Percentiles rank a stretch among this genome's conserved stretches.
These are phyloP conservation scores for Meteorus colon DNA, from an alignment of 2,888 invertebrate genomes.

Conservation along the genomic window DNA sequence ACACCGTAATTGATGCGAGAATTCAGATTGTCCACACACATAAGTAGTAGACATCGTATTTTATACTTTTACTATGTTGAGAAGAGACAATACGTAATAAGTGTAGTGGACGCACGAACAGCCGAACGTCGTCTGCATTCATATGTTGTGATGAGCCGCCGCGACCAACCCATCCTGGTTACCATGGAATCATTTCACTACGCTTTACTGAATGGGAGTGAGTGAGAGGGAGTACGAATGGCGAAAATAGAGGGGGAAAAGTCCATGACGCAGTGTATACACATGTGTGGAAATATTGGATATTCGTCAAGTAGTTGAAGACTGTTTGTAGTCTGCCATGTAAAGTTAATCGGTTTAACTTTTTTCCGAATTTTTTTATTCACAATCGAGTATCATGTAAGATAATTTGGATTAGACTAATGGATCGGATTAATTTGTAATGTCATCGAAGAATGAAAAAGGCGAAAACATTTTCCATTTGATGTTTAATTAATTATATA, in stretches of 20 bases:
- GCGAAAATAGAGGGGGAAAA: constrained; percentile 21
- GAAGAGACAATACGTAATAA: background rate
- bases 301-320: background rate
- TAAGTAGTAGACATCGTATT: background rate
- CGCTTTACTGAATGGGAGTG: constrained; percentile 35
- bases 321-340: background rate
- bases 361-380: no score
- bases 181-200: constrained; percentile 59
- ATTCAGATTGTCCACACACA: background rate
- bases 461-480: background rate
- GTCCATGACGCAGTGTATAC: background rate
- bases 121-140: constrained; percentile 55
- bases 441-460: background rate
- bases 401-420: background rate
- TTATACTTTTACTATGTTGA: background rate
- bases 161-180: constrained; percentile 62
- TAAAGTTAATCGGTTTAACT: background rate
- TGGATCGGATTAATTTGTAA: background rate
- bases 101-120: constrained; percentile 44
- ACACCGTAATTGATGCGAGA: background rate
- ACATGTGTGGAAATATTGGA: background rate
- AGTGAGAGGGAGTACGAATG: constrained; percentile 35
- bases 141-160: constrained; percentile 54
- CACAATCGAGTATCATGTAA: no score
- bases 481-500: background rate